Evolutionary conservation across 2,888 invertebrate genomes (phyloP), one percentile per base, ranked within the genome.

Genomic region (Heteromurus nitidus): DNA sequence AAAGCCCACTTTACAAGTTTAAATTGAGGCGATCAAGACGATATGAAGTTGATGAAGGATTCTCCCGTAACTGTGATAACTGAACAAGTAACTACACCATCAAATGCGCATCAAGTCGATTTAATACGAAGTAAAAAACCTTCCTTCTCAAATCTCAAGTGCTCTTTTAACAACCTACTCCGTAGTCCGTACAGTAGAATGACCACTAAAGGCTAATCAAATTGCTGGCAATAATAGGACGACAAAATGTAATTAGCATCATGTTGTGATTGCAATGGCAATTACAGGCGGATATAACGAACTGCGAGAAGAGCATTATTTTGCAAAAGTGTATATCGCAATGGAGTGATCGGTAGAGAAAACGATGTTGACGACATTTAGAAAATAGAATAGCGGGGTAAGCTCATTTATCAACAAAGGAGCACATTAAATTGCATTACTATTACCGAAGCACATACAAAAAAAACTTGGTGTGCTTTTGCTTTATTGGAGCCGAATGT

Each of bases 181-280:
- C 36, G 13, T 36, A n/a, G n/a, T n/a, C 36, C 36, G 13, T 9
- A 36, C 36, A 36, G 36, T n/a, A n/a, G n/a, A n/a, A n/a, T n/a
- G n/a, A n/a, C n/a, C n/a, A n/a, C n/a, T n/a, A n/a, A n/a, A 3
- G 47, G 47, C 47, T 55, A 55, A 55, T 55, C 55, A 55, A 55
- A 55, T 55, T 55, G 55, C 26, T 55, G 55, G 26, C 55, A 55
- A 55, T 55, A 55, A 55, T 55, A 55, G 55, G 42, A 64, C 36
- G 64, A 36, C 62, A 31, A 64, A 64, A 64, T 64, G 42, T 64
- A 64, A 64, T 64, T 64, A 64, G 36, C 64, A 64, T 62, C 64
- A 20, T 42, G 55, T 55, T 18, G 55, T 55, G 55, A 22, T 55
- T 55, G 55, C 55, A 26, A 55, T 26, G 55, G 26, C 55, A 55